These are phyloP conservation scores for Acrocyrtus sp. DNA, from an alignment of 2,888 invertebrate genomes.

Conservation along the genomic window DNA sequence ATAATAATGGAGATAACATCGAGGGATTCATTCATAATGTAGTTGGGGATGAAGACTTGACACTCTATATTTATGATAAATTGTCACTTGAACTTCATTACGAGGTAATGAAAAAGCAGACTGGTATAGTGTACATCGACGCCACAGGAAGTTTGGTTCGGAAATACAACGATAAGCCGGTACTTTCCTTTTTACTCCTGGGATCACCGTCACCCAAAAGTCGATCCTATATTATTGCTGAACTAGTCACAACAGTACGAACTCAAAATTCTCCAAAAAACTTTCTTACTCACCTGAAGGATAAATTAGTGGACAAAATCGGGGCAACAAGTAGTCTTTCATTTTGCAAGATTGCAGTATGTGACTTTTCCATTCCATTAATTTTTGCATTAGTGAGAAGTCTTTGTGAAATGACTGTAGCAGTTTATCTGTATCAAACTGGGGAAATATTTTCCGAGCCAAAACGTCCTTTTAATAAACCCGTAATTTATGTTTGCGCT, in stretches of 20 bases:
- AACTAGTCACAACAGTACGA: neutral
- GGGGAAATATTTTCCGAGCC: neutral
- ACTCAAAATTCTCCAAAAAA: neutral
- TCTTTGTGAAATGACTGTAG: neutral
- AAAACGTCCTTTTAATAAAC: neutral
- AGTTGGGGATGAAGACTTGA: neutral
- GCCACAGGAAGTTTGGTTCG: neutral
- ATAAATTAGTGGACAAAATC: neutral
- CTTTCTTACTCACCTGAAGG: neutral
- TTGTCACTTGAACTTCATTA: neutral
- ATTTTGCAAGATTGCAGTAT: neutral
- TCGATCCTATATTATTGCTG: neutral
- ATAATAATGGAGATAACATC: neutral
- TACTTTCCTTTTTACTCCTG: neutral
- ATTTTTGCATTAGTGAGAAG: neutral
- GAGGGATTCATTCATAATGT: neutral
- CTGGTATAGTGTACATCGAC: neutral
- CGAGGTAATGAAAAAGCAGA: neutral
- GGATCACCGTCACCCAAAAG: neutral
- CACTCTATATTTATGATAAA: neutral
- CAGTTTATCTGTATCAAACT: neutral
- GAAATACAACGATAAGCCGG: neutral
- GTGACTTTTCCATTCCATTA: neutral
- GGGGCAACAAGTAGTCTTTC: neutral
- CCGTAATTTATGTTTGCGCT: neutral